Percentiles rank a stretch among this genome's conserved stretches.
phyloP scores from a whole-genome alignment of 2,888 invertebrate species.

The Lissonota sp. region DNA sequence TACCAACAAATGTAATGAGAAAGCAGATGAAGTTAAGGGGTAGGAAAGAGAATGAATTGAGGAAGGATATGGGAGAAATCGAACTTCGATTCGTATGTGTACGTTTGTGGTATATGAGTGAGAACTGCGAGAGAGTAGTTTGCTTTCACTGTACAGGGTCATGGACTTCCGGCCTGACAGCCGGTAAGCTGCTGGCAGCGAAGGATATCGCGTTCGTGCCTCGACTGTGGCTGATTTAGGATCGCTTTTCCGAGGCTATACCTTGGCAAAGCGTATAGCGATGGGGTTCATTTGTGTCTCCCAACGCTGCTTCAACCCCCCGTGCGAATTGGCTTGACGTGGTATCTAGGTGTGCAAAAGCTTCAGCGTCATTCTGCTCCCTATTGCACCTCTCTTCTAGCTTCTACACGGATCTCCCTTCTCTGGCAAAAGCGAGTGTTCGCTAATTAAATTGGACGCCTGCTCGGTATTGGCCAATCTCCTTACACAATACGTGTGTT shows the following conservation, averaged over 20 bases:
- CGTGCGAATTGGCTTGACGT: conserved; percentile 23
- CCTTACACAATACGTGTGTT: conserved; percentile 66
- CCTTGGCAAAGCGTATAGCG: conserved; percentile 36
- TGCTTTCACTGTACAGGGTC: conserved; percentile 4
- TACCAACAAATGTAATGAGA: background rate
- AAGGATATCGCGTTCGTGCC: conserved; percentile 61
- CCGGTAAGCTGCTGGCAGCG: conserved; percentile 57
- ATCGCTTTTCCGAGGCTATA: conserved; percentile 54
- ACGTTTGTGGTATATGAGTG: background rate
- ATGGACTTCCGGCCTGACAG: conserved; percentile 57
- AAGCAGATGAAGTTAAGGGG: background rate
- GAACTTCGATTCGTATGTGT: conserved; percentile 25
- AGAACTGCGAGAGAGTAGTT: conserved; percentile 15
- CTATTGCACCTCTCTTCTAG: conserved; percentile 3
- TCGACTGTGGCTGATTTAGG: conserved; percentile 60
- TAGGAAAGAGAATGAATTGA: background rate
- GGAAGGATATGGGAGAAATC: conserved; percentile 15
- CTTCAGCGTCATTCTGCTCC: background rate
- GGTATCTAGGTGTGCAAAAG: conserved; percentile 35
- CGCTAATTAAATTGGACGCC: conserved; percentile 67
- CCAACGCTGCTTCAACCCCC: background rate
- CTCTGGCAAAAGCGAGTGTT: conserved; percentile 1
- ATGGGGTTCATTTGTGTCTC: conserved; percentile 54
- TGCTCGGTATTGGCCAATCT: conserved; percentile 64
- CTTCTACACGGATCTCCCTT: conserved; percentile 10